Evolutionary conservation across 1,140 invertebrate genomes (phyloP).

Genomic region (Plutomurus gul): DNA sequence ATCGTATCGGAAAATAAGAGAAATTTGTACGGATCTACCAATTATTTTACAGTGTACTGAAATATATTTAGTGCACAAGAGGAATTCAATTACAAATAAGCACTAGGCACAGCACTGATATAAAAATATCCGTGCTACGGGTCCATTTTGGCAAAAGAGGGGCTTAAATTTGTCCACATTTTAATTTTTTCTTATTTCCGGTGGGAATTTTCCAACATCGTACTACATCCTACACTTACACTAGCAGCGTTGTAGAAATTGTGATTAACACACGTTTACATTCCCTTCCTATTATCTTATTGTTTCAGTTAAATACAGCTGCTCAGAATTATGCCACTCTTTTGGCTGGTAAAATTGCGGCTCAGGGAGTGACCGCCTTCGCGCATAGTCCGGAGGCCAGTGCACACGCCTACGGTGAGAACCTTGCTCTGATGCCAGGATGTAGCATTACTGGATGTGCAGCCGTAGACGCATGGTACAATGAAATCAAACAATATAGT

Average conservation of each 20-base stretch:
- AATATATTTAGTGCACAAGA: too few relatives aligned
- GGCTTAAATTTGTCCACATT: too few relatives aligned
- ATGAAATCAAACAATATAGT: not conserved
- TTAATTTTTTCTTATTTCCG: too few relatives aligned
- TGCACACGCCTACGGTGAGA: not conserved
- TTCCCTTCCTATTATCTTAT: too few relatives aligned
- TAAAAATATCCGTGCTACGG: too few relatives aligned
- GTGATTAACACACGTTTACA: not conserved
- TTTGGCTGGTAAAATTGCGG: not conserved
- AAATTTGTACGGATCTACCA: too few relatives aligned
- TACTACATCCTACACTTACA: too few relatives aligned
- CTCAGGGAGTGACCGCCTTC: not conserved
- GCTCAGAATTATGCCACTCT: not conserved
- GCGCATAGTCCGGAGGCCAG: not conserved
- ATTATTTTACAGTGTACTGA: too few relatives aligned
- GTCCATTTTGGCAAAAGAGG: too few relatives aligned
- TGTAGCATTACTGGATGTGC: not conserved
- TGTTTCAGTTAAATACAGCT: not conserved
- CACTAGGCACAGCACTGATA: too few relatives aligned
- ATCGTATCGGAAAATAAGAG: not conserved
- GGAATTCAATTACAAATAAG: too few relatives aligned
- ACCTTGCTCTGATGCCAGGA: not conserved
- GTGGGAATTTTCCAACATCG: too few relatives aligned
- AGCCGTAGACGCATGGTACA: conserved; percentile 37
- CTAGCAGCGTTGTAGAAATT: not conserved